These are phyloP conservation scores for Drosophila parabipectinata DNA, from an alignment of 1,140 invertebrate genomes.

Conservation along the genomic window DNA sequence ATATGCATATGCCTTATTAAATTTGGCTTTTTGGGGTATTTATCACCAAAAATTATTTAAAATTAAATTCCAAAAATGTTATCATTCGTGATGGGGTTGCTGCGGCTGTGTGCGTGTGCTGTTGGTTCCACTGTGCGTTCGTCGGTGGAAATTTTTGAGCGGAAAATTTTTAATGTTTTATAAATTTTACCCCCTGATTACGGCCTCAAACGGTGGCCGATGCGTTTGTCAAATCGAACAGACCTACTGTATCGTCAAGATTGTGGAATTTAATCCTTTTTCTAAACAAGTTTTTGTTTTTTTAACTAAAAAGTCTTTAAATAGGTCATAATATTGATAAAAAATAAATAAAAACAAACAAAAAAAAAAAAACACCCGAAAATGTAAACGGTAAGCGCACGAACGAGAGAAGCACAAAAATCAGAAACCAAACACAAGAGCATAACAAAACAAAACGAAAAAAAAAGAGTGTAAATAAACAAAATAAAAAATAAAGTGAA, in stretches of 20 bases:
- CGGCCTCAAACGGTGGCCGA: constrained; percentile 2
- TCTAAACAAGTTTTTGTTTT: neutral
- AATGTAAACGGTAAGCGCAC: constrained; percentile 45
- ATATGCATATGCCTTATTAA: too few species aligned
- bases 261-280: neutral
- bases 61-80: neutral
- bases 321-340: constrained; percentile 22
- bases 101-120: neutral
- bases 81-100: too few species aligned
- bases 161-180: constrained; percentile 69
- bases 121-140: constrained; percentile 22
- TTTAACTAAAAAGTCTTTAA: constrained; percentile 14
- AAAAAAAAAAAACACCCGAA: constrained; percentile 15
- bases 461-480: constrained; percentile 16
- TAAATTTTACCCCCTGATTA: constrained; percentile 44
- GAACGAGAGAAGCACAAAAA: constrained; percentile 24
- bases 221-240: constrained; percentile 38
- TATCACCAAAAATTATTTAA: neutral
- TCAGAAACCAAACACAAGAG: constrained; percentile 8
- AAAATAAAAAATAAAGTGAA: constrained; percentile 10
- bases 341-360: too few species aligned
- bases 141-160: constrained; percentile 57
- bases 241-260: constrained; percentile 4
- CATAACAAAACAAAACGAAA: neutral
- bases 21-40: too few species aligned